Base-by-base conservation (phyloP, 35 echinoderm and acorn worm genomes). In the Strongylocentrotus purpuratus region DNA sequence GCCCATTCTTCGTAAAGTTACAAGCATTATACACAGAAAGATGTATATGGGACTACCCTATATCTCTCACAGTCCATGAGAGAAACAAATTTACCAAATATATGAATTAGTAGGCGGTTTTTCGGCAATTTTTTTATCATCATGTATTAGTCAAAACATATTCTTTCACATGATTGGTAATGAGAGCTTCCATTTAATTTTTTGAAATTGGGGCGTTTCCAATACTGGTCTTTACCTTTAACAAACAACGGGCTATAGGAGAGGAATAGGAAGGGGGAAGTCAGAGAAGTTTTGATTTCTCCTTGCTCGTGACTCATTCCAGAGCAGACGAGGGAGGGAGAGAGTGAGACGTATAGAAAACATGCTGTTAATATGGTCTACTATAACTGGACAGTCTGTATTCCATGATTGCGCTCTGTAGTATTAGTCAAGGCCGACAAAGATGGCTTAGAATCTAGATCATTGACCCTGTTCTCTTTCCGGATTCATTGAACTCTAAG, bases 171-270 rank as follows among this genome's bases (percentile, higher is more conserved):
- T n/a, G n/a, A n/a, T n/a, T n/a, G n/a, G n/a, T n/a, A n/a, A n/a
- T n/a, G n/a, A n/a, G n/a, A n/a, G n/a, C n/a, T n/a, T n/a, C n/a
- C n/a, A n/a, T n/a, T n/a, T n/a, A n/a, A n/a, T n/a, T n/a, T n/a
- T n/a, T n/a, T n/a, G n/a, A n/a, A n/a, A n/a, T n/a, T n/a, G n/a
- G n/a, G n/a, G n/a, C n/a, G n/a, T n/a, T n/a, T n/a, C n/a, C n/a
- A n/a, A n/a, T n/a, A n/a, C n/a, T n/a, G n/a, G n/a, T n/a, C n/a
- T n/a, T n/a, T n/a, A n/a, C n/a, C n/a, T n/a, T n/a, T n/a, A 78
- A 78, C 65, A 78, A 78, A 78, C 65, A 78, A 78, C 65, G 20
- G 65, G n/a, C n/a, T n/a, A n/a, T n/a, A n/a, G n/a, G 61, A 59
- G 61, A 70, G 61, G 61, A n/a, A 78, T 78, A 78, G 65, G 65